Evolutionary conservation across 2,113 vertebrate species (phyloP), one percentile per base, ranked within the genome.

Genomic region (Cricetomys ansorgei): DNA sequence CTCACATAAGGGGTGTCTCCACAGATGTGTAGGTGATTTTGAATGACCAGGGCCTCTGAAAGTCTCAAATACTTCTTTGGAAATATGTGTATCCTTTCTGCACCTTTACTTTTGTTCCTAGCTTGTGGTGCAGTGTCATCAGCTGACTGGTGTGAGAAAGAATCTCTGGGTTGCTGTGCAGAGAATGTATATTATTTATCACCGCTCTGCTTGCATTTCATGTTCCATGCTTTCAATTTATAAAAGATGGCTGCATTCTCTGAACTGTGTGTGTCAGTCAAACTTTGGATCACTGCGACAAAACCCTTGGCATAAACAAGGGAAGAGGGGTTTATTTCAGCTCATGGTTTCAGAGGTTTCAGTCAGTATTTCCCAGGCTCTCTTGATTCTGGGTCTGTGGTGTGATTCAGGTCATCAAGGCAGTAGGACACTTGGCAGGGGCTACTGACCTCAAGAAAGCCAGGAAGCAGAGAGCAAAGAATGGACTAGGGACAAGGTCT

Each of bases 181-280:
- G 45, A 94, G 75, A 95, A 80, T 45, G 53, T 45, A 13, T 57
- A 65, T 79, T 77, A 57, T 76, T 76, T 83, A 31, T 65, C 72
- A 70, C 73, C 95, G 73, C 43, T 90, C 23, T 73, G 55, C 40
- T 73, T 97, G 75, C 27, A 43, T 96, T 95, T 97, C 91, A 11
- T 88, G 43, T 80, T 80, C 43, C 43, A 53, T 45, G 34, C 50
- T 88, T 94, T 69, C 43, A 25, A 64, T 72, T 62, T 83, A 40
- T n/a, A 37, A 80, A 80, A 89, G 69, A 94, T 59, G 70, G 31
- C 48, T 59, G 8, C 59, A n/a, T 94, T 88, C 40, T 91, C n/a
- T 76, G 29, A 76, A 64, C 43, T 25, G 6, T 19, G 29, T 76
- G 19, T 37, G 15, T 45, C 57, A 75, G 55, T 75, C 43, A 43